Base-by-base conservation (phyloP, 2,888 invertebrate genomes). In the Doris montereyensis region DNA sequence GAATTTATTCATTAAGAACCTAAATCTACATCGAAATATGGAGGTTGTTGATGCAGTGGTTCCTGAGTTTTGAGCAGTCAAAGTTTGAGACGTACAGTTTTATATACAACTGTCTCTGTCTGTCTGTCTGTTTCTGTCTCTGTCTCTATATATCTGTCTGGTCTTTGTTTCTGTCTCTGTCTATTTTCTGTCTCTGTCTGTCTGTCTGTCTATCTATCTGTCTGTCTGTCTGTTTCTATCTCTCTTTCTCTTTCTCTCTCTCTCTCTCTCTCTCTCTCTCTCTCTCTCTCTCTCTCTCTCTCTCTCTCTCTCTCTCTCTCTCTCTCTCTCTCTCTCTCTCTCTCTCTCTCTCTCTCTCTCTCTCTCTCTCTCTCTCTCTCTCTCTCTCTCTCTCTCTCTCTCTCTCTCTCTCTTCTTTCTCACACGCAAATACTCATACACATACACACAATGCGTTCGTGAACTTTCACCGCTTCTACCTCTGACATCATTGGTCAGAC, bases 251-350 rank as follows among this genome's bases (percentile, higher is more conserved):
- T 73, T 41, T 57, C 28, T 73, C 72, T 73, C 28, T 57, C 57
- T 73, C 57, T 73, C 57, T 57, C 28, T 73, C 72, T 73, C 28
- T 57, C 57, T 57, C 57, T 73, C 57, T 57, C 28, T 73, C 57
- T 73, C 57, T 57, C 28, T 57, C 57, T 24, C 28, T 26, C 28
- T 26, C 57, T 41, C 28, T 26, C 57, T 57, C 57, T 72, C 52
- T 26, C 57, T 57, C 72, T 73, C 26, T 30, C 57, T 57, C 26
- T 73, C 72, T n/a, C 28, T 57, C 52, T 73, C 57, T 3, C 26
- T 73, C 21, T 21, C 26, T 24, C 26, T 72, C 17, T 52, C 28
- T 1, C 5, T 35, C 35, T 35, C 28, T 26, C 2, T 71, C 35
- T 30, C 35, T 24, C 5, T 10, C 8, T 34, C 13, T 35, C n/a